phyloP scores from a whole-genome alignment of 2,113 vertebrate genomes.

The Nycticryphes semicollaris region DNA sequence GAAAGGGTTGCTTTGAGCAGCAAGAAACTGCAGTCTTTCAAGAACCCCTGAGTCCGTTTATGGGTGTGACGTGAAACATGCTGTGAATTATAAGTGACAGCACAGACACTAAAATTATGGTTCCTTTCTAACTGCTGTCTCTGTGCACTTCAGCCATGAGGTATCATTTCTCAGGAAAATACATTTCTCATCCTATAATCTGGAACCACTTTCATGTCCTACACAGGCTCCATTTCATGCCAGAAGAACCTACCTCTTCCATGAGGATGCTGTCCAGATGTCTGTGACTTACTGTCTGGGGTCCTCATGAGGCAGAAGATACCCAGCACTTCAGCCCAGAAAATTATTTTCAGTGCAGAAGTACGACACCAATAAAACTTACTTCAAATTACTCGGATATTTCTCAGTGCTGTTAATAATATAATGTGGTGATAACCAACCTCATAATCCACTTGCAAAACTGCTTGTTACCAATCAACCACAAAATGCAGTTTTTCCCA shows the following conservation, averaged over 20 bases:
- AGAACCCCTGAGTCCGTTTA: background rate
- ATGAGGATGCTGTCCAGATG: background rate
- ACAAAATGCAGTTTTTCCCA: background rate
- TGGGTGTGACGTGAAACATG: conserved; percentile 10
- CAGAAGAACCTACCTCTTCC: background rate
- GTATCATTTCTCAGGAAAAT: conserved; percentile 30
- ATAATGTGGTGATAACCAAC: background rate
- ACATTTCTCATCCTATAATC: conserved; percentile 49
- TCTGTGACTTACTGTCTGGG: background rate
- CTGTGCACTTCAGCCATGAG: background rate
- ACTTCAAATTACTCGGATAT: background rate
- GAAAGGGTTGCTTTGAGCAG: background rate
- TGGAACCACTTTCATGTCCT: conserved; percentile 33
- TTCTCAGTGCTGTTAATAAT: background rate
- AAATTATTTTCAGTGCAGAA: conserved; percentile 7
- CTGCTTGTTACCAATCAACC: background rate
- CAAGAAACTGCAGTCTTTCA: background rate
- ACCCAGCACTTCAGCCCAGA: background rate
- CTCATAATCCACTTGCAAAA: background rate
- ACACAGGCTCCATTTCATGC: background rate
- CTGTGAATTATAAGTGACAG: conserved; percentile 40
- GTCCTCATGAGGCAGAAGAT: background rate
- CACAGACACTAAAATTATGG: conserved; percentile 47
- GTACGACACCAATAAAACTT: conserved; percentile 55
- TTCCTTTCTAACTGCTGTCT: conserved; percentile 31